Evolutionary conservation across 2,888 invertebrate genomes (phyloP).

Genomic region (Stictocephala bisonia): DNA sequence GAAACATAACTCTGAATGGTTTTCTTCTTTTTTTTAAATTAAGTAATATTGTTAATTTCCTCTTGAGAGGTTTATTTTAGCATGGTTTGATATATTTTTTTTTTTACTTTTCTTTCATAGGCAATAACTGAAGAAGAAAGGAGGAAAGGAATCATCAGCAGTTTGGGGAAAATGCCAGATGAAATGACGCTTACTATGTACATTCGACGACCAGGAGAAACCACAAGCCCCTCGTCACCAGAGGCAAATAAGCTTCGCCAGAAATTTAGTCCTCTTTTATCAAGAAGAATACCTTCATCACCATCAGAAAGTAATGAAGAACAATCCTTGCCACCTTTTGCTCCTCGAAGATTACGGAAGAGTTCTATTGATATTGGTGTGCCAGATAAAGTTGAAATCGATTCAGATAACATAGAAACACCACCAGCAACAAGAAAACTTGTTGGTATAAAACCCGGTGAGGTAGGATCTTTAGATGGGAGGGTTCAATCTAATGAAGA

Average conservation of each 20-base stretch:
- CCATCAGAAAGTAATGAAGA: constrained; percentile 63
- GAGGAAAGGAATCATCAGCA: constrained; percentile 70
- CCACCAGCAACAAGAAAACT: constrained; percentile 79
- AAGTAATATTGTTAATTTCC: too few species aligned
- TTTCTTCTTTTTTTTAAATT: constrained; percentile 11
- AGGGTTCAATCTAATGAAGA: constrained; percentile 46
- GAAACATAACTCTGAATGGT: too few species aligned
- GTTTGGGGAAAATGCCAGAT: constrained; percentile 67
- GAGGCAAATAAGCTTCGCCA: constrained; percentile 41
- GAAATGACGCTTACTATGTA: constrained; percentile 72
- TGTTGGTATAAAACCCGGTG: constrained; percentile 63
- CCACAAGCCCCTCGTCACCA: constrained; percentile 45
- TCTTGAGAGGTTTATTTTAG: too few species aligned
- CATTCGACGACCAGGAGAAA: constrained; percentile 67
- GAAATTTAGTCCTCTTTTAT: constrained; percentile 55
- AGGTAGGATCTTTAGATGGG: constrained; percentile 28
- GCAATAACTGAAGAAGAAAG: constrained; percentile 75
- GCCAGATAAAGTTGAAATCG: constrained; percentile 82
- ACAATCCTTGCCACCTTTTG: constrained; percentile 62
- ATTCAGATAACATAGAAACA: constrained; percentile 91
- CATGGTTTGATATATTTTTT: too few species aligned
- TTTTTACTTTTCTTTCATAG: constrained; percentile 52
- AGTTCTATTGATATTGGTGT: constrained; percentile 60
- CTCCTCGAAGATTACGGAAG: constrained; percentile 57
- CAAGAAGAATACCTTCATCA: constrained; percentile 51